Conservation (phyloP, 2,797 vertebrate genomes). For the Semotilus atromaculatus region DNA sequence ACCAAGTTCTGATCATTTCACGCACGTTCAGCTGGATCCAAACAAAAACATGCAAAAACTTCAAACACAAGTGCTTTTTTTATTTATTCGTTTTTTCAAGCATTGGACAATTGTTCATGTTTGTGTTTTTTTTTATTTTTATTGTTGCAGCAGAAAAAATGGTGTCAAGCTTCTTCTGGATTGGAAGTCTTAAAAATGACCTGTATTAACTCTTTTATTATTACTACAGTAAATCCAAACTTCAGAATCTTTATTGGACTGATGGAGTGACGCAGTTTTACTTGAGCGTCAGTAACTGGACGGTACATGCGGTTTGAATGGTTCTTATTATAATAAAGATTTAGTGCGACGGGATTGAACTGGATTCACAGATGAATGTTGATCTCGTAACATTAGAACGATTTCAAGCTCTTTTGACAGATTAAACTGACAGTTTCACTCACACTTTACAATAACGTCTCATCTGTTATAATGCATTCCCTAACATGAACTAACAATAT, state of each 20-base stretch:
- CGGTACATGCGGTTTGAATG: not conserved
- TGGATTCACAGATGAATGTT: not conserved
- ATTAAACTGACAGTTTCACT: not conserved
- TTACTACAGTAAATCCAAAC: not conserved
- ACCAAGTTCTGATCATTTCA: not conserved
- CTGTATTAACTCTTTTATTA: not conserved
- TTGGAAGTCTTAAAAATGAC: not conserved
- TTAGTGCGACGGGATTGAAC: not conserved
- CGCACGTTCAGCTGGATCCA: not conserved
- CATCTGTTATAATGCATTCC: not conserved
- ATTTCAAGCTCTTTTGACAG: not conserved
- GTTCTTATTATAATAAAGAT: not conserved
- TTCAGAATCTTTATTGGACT: not conserved
- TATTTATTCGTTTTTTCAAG: not conserved
- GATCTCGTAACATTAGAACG: not conserved
- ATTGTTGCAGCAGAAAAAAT: not conserved
- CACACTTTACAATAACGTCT: not conserved
- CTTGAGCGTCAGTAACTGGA: not conserved
- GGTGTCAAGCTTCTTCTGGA: not conserved
- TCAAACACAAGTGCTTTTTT: not conserved
- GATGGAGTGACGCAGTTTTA: not conserved
- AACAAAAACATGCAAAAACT: not conserved
- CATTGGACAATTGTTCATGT: not conserved
- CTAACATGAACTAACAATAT: not conserved
- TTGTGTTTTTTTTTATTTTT: not conserved